A percentile compares a stretch with the other conserved stretches of the same genome.
Evolutionary conservation across 2,113 vertebrate species (phyloP).

Genomic region (Myanophis thanlyinensis): DNA sequence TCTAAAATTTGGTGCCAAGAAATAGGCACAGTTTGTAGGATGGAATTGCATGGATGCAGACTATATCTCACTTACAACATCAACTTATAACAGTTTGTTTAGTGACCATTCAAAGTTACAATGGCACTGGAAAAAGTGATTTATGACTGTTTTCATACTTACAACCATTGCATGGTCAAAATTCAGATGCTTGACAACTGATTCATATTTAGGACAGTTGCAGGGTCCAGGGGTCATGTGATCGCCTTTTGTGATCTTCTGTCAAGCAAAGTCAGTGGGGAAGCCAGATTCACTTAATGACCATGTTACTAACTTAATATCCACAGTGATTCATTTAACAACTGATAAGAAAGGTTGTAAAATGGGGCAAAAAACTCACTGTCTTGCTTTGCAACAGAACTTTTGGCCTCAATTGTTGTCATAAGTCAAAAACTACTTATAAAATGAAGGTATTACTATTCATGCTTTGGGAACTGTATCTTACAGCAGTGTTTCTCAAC

Average conservation of each 20-base stretch:
- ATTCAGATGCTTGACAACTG: neutral
- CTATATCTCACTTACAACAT: neutral
- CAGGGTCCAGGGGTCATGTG: neutral
- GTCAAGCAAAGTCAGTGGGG: too few species aligned
- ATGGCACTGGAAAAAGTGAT: neutral
- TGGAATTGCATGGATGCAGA: neutral
- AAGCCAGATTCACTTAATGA: too few species aligned
- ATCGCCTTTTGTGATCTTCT: too few species aligned
- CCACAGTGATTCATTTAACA: too few species aligned
- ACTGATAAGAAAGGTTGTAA: neutral
- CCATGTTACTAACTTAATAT: too few species aligned
- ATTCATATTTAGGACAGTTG: neutral
- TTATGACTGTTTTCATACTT: neutral
- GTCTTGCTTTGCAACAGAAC: neutral
- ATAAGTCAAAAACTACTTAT: neutral
- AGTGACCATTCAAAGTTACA: neutral
- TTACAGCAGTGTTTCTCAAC: neutral
- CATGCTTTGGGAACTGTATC: neutral
- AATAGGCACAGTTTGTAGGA: neutral
- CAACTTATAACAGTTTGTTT: neutral
- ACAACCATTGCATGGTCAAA: neutral
- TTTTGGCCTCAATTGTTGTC: neutral
- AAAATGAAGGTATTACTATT: neutral
- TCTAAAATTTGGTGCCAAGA: neutral
- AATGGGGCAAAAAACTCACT: neutral